These are phyloP conservation scores for Nysson spinosus DNA, from an alignment of 2,888 invertebrate genomes.

Conservation along the genomic window DNA sequence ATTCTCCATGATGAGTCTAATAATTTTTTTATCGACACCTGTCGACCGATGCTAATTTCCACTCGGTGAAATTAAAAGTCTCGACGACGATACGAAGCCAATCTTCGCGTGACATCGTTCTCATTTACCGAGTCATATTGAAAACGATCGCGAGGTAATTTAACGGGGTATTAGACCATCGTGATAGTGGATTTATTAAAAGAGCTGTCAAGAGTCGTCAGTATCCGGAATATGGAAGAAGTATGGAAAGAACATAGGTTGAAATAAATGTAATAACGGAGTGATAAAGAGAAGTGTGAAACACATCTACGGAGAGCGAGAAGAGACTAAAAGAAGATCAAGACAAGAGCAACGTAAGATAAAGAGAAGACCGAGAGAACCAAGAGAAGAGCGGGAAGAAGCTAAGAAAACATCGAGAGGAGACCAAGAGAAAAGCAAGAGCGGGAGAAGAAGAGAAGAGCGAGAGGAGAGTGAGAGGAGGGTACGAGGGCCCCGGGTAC, in stretches of 20 bases:
- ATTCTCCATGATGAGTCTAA: too few relatives aligned
- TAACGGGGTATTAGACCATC: too few relatives aligned
- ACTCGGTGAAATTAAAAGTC: too few relatives aligned
- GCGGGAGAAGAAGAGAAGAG: constrained; percentile 34
- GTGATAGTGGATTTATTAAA: not conserved
- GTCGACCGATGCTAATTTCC: too few relatives aligned
- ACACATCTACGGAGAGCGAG: constrained; percentile 16
- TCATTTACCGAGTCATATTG: too few relatives aligned
- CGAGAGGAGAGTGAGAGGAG: constrained; percentile 21
- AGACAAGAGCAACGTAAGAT: constrained; percentile 18
- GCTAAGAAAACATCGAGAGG: not conserved
- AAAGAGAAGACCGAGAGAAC: constrained; percentile 27
- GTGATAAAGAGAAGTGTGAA: not conserved
- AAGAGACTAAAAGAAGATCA: constrained; percentile 35
- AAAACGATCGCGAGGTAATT: too few relatives aligned
- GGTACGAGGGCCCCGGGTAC: constrained; percentile 36
- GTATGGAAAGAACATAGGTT: too few relatives aligned
- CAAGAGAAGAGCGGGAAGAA: not conserved
- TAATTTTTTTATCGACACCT: too few relatives aligned
- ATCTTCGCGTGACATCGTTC: too few relatives aligned
- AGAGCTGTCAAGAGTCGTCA: not conserved
- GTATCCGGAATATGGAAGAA: not conserved
- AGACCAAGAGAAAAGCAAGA: constrained; percentile 3
- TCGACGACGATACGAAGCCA: too few relatives aligned
- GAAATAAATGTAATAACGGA: too few relatives aligned